phyloP scores from a whole-genome alignment of 2,797 vertebrate genomes.

The Sebastes goodei region DNA sequence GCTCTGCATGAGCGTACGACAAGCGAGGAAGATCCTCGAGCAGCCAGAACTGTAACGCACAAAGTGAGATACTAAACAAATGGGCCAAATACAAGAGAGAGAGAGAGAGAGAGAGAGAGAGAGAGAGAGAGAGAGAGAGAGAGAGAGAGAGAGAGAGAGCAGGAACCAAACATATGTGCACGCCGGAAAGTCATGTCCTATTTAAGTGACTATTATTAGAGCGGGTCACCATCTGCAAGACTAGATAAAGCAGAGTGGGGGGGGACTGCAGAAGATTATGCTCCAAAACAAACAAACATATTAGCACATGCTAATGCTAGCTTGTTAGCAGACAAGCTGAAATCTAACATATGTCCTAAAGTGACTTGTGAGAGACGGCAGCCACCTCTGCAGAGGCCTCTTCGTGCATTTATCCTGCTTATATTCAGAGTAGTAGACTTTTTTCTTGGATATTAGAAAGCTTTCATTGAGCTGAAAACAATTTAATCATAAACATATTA shows the following conservation, averaged over 20 bases:
- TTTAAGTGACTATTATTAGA: conserved; percentile 73
- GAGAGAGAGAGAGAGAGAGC: conserved; percentile 1
- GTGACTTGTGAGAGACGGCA: not conserved
- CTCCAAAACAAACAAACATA: conserved; percentile 51
- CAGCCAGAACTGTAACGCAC: not conserved
- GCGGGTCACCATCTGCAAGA: conserved; percentile 67
- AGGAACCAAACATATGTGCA: conserved; percentile 58
- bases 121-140: not conserved
- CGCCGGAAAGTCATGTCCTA: conserved; percentile 66
- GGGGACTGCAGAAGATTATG: conserved; percentile 12
- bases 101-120: not conserved
- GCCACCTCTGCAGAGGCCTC: not conserved
- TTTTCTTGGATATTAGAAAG: not conserved
- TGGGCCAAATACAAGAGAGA: conserved; percentile 5
- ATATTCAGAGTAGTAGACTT: too few relatives aligned
- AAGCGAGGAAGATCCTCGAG: conserved; percentile 29
- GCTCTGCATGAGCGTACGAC: conserved; percentile 50
- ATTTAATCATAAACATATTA: too few relatives aligned
- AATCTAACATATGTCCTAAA: not conserved
- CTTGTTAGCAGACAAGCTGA: conserved; percentile 9
- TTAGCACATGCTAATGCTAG: conserved; percentile 46
- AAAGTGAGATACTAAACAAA: conserved; percentile 38
- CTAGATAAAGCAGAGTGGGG: conserved; percentile 30
- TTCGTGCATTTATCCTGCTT: not conserved
- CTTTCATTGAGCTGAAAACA: not conserved